Base-by-base conservation (phyloP, 2,888 invertebrate genomes). In the Phyllotreta cruciferae region DNA sequence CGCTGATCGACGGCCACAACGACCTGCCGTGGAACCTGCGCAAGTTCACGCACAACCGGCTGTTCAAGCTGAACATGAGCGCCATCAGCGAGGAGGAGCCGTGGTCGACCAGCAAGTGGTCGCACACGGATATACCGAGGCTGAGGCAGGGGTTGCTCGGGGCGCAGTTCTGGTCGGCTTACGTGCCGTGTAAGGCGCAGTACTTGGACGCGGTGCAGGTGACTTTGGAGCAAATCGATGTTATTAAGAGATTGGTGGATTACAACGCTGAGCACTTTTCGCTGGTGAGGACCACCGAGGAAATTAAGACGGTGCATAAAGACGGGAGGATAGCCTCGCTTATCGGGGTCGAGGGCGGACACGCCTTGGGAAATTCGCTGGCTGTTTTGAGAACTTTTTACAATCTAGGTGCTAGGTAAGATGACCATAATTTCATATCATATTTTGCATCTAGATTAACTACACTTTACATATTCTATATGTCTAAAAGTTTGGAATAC, bases 321-420 rank as follows among this genome's bases (percentile, higher is more conserved):
- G 86, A 86, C 52, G 93, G 93, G 7, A 88, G 90, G 74, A 91
- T 96, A 70, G 94, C 92, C 42, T 94, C 94, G 70, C 84, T 96
- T 75, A 92, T 96, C 71, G 96, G 94, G 24, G 90, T 96, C 47
- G 96, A 96, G 83, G 95, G 96, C 38, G 96, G 96, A 6, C 96
- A 96, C 81, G 90, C 93, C 36, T 87, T 96, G 56, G 95, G 94
- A 70, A 94, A 93, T 77, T 95, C 94, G 53, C 82, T 96, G 72
- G 94, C 92, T 13, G 92, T 93, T 57, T 85, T 96, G 66, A 86
- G 96, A 69, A 93, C 93, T 73, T 92, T 94, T 82, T 94, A 96
- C 81, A 91, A 92, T 67, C 85, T 96, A 55, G 96, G 96, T 42
- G 94, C 93, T 60, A 86, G 87, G 54, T 55, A 39, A 47, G 54